Evolutionary conservation across 1,140 invertebrate species (phyloP).

Genomic region (Platorchestia sp.): DNA sequence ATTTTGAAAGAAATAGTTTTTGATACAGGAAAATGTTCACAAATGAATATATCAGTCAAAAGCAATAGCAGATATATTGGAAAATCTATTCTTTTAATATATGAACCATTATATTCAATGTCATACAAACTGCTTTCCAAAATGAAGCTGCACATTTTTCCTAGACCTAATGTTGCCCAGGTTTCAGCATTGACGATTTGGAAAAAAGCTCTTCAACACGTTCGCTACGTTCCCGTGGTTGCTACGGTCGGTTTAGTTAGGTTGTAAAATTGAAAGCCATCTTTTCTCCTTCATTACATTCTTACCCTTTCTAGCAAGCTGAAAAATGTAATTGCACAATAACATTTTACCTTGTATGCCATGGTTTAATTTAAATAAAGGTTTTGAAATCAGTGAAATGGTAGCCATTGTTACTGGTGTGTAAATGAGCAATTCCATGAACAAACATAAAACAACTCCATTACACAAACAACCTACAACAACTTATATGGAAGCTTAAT

Average conservation of each 20-base stretch:
- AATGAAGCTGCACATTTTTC: background rate
- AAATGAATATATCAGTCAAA: conserved; percentile 31
- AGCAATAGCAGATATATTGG: background rate
- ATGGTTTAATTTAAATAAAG: background rate
- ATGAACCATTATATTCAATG: background rate
- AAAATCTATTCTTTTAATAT: background rate
- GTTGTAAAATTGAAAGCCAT: too few species aligned
- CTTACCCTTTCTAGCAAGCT: too few species aligned
- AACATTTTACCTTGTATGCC: background rate
- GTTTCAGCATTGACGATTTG: background rate
- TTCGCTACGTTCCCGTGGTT: too few species aligned
- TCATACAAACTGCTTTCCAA: background rate
- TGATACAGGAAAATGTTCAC: background rate
- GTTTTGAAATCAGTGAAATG: background rate
- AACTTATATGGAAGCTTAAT: background rate
- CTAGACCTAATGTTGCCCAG: background rate
- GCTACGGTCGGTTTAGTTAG: too few species aligned
- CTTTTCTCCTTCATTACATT: too few species aligned
- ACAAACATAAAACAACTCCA: background rate
- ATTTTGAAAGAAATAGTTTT: background rate
- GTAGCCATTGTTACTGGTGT: too few species aligned
- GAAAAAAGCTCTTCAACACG: background rate
- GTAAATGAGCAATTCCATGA: background rate
- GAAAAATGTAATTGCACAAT: background rate
- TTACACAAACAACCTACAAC: background rate